Base-by-base conservation (phyloP, 2,113 vertebrate genomes). In the Lophura nycthemera region DNA sequence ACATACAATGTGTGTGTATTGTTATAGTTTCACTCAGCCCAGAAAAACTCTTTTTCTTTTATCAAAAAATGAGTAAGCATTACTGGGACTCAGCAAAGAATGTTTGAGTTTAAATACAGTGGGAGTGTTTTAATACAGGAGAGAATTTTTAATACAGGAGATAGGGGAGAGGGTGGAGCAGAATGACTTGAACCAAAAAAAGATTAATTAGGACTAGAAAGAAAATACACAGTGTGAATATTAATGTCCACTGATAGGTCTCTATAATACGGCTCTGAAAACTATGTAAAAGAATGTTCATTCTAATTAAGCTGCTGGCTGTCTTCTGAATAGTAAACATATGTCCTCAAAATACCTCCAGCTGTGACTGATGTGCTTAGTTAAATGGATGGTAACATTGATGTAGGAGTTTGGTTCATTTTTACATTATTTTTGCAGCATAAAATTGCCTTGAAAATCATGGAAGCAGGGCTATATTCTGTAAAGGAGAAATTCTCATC, bases 1-100 rank as follows among this genome's bases (percentile, higher is more conserved):
- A 24, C 16, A 57, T 22, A 27, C 24, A 60, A 25, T 0, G 1
- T 0, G 2, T 70, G 52, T 22, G 21, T 45, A 42, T 34, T 32
- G n/a, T n/a, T 71, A 52, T 2, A 25, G 6, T 81, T 80, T 61
- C 47, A 40, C 14, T 85, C 57, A 79, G n/a, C 11, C 54, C 54
- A 84, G 38, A 61, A 90, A 59, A 22, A 1, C 13, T 0, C 5
- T 45, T 81, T 1, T 16, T 1, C 5, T 42, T 86, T 74, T 83
- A 56, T 18, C n/a, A 32, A 67, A 70, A 74, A 59, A 20, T 13
- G 56, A 40, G 30, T 22, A 84, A 84, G 29, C 6, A 21, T 32
- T 89, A 86, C 60, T 42, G 83, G 42, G 71, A 67, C 22, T 78
- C 38, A 79, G 48, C 60, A 43, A 88, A 72, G 87, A 38, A 10